Evolutionary conservation across 2,797 vertebrate genomes (phyloP).

Genomic region (Echiichthys vipera): DNA sequence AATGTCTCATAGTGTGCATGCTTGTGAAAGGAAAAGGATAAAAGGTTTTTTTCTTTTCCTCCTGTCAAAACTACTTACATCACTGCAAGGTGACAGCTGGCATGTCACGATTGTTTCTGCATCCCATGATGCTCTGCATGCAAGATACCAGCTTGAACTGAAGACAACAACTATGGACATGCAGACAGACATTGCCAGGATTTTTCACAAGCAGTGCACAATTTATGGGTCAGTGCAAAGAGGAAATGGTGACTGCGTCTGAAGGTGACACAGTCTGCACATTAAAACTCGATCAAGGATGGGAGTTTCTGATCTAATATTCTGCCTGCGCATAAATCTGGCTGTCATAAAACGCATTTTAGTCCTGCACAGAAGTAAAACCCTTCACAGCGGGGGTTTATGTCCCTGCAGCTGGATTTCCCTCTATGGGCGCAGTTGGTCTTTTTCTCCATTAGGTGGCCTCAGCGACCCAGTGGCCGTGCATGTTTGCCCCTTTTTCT

Average conservation of each 20-base stretch:
- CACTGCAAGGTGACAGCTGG: slow-evolving; percentile 64
- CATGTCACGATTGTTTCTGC: slow-evolving; percentile 51
- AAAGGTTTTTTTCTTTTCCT: slow-evolving; percentile 42
- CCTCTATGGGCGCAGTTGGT: neutral
- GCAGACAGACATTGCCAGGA: slow-evolving; percentile 13
- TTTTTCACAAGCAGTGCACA: slow-evolving; percentile 16
- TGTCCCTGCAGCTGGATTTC: neutral
- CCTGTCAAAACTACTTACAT: slow-evolving; percentile 61
- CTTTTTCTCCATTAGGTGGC: slow-evolving; percentile 67
- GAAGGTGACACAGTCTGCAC: slow-evolving; percentile 38
- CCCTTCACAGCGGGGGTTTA: neutral
- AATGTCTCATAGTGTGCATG: slow-evolving; percentile 2
- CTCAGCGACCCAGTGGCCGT: slow-evolving; percentile 36
- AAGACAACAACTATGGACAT: slow-evolving; percentile 14
- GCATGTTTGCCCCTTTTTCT: slow-evolving; percentile 22
- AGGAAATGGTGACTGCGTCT: slow-evolving; percentile 21
- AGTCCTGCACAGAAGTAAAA: slow-evolving; percentile 3
- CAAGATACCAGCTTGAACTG: slow-evolving; percentile 41
- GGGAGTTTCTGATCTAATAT: neutral
- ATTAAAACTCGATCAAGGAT: slow-evolving; percentile 18
- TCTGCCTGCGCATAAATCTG: slow-evolving; percentile 7
- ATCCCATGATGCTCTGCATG: slow-evolving; percentile 43
- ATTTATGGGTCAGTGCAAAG: slow-evolving; percentile 30
- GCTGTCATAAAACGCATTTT: slow-evolving; percentile 20
- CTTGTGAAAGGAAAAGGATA: slow-evolving; percentile 38